Base-by-base conservation (phyloP, 2,888 invertebrate genomes). In the Campoplex nolae region DNA sequence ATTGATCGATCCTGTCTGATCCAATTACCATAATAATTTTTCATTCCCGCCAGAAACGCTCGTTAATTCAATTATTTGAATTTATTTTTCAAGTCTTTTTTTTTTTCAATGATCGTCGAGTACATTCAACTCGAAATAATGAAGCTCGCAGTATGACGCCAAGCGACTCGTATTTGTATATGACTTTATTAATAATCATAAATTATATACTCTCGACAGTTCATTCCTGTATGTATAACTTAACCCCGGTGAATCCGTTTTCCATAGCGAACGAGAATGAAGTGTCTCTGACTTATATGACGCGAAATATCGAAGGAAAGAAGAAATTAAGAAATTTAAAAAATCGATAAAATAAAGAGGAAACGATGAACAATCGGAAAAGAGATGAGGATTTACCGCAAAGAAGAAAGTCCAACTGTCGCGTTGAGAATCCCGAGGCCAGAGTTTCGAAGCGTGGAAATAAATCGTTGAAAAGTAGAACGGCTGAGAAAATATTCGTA, bases 401-500 rank as follows among this genome's bases (percentile, higher is more conserved):
- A 18, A 23, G 54, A 73, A 51, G 9, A 73, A 54, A 54, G 28
- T 54, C 54, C 35, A 16, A 65, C 18, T 75, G 23, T 58, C 28
- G 13, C 8, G 28, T 32, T 65, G 18, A 3, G 28, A 32, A 42
- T 13, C 45, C 42, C n/a, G n/a, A 62, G 35, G 13, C 8, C 38
- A 45, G 56, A 23, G 38, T 16, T 23, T 18, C 9, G n/a, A 28
- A 56, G 54, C 7, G 74, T 23, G 28, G 18, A 38, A 74, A 71
- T 32, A 77, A 70, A 62, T 7, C 58, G 62, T 76, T 70, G 68
- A 81, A 81, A 51, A 77, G 68, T 62, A 58, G 42, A 87, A 85
- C 76, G 80, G 65, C 76, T 77, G 51, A 71, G 78, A 81, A 77
- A 88, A 86, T 78, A 86, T 77, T 70, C 81, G 78, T 81, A 54